Evolutionary conservation across 2,113 vertebrate species (phyloP).

Genomic region (Trochalopteron elliotii): DNA sequence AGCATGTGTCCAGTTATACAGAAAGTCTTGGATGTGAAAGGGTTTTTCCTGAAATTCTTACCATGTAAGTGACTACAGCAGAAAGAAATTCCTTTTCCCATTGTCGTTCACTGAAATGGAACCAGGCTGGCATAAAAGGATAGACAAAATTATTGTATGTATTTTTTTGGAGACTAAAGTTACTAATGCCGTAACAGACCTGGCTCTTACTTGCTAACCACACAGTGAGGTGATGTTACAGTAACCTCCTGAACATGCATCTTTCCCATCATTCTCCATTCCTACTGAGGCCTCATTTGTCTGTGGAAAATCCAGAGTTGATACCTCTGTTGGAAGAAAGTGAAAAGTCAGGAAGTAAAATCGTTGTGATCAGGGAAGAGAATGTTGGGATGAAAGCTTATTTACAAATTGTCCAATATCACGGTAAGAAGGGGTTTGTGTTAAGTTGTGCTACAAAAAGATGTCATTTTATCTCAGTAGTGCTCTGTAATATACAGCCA

Average conservation of each 20-base stretch:
- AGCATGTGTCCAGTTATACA: neutral
- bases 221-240: neutral
- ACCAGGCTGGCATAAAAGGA: neutral
- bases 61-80: neutral
- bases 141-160: neutral
- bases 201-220: rapidly evolving
- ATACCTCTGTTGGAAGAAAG: neutral
- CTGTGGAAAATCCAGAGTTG: neutral
- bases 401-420: neutral
- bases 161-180: neutral
- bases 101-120: neutral
- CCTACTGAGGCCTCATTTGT: neutral
- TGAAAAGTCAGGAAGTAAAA: neutral
- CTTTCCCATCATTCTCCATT: neutral
- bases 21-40: neutral
- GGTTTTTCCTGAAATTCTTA: neutral
- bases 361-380: neutral
- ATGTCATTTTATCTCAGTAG: neutral
- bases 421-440: neutral
- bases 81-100: neutral
- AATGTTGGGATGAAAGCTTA: neutral
- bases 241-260: neutral
- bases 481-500: neutral
- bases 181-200: neutral
- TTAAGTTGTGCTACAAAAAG: neutral